phyloP scores from a whole-genome alignment of 2,113 vertebrate genomes.

The Dromiciops gliroides region DNA sequence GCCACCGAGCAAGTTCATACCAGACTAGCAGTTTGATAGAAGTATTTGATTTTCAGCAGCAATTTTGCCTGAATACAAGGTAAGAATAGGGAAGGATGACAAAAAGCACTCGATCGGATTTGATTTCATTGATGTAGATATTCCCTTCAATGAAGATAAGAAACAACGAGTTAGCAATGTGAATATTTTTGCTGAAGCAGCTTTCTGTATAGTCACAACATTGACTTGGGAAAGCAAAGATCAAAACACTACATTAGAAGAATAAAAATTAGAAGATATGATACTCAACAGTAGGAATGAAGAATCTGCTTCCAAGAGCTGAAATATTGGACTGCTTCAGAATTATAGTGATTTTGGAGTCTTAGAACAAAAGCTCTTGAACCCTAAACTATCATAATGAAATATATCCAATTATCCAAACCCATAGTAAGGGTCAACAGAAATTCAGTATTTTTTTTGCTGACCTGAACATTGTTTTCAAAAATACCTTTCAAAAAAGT shows the following conservation, averaged over 20 bases:
- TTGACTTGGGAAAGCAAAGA: not conserved
- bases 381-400: not conserved
- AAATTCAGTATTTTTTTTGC: not conserved
- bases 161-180: not conserved
- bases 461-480: not conserved
- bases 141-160: not conserved
- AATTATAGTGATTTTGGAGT: not conserved
- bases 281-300: not conserved
- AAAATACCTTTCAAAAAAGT: not conserved
- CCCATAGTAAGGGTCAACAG: not conserved
- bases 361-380: not conserved
- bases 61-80: not conserved
- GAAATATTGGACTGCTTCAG: not conserved
- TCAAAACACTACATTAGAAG: not conserved
- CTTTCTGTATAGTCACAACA: not conserved
- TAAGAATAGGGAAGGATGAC: not conserved
- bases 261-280: not conserved
- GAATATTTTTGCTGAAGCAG: not conserved
- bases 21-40: constrained; percentile 8
- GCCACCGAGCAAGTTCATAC: not conserved
- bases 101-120: not conserved
- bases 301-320: not conserved
- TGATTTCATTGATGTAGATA: not conserved
- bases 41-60: not conserved
- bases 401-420: not conserved